Conservation (phyloP, 37 sponge, comb jelly and placozoan genomes). For the Lycopodina hypogea region DNA sequence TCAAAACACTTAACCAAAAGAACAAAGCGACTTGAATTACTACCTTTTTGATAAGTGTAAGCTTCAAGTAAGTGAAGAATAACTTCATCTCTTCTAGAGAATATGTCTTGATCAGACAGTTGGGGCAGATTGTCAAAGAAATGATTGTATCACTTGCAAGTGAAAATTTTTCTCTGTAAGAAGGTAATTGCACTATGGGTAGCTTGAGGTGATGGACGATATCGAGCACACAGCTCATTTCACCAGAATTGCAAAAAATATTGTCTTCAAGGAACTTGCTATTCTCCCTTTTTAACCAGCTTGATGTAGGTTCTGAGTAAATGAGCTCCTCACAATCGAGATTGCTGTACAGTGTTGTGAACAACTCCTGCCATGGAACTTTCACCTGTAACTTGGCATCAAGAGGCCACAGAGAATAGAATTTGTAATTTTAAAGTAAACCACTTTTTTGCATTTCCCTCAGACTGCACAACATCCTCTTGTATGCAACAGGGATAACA, state of each 20-base stretch:
- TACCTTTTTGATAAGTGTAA: slow-evolving; percentile 16
- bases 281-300: slow-evolving; percentile 24
- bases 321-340: slow-evolving; percentile 21
- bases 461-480: slow-evolving; percentile 2
- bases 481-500: slow-evolving; percentile 45
- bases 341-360: slow-evolving; percentile 1
- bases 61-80: slow-evolving; percentile 10
- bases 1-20: background rate
- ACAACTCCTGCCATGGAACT: slow-evolving; percentile 28
- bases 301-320: slow-evolving; percentile 5
- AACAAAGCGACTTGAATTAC: background rate
- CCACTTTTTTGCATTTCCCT: background rate
- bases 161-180: background rate
- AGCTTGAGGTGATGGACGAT: slow-evolving; percentile 13
- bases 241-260: slow-evolving; percentile 17
- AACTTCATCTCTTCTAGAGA: slow-evolving; percentile 14
- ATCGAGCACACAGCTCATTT: slow-evolving; percentile 6
- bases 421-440: slow-evolving; percentile 10
- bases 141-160: background rate
- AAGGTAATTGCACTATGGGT: slow-evolving; percentile 45
- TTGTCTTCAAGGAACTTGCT: slow-evolving; percentile 27
- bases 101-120: background rate
- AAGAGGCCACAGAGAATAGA: slow-evolving; percentile 45
- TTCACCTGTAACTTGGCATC: slow-evolving; percentile 2
- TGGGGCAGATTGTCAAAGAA: too few relatives aligned